Evolutionary conservation across 2,113 vertebrate species (phyloP).

Genomic region (Hyperopisus bebe): DNA sequence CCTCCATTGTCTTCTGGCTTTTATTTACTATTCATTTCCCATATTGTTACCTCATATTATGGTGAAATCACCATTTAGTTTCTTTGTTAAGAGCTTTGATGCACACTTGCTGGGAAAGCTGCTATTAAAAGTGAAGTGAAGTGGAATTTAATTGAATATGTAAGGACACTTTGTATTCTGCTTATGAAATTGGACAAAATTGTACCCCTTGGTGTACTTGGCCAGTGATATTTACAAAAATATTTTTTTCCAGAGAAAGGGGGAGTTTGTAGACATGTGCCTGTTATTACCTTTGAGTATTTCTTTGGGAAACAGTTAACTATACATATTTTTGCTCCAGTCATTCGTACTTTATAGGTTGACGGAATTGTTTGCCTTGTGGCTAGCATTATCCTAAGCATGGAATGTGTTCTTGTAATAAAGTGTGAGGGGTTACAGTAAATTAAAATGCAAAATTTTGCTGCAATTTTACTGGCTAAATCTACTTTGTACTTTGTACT

Average conservation of each 20-base stretch:
- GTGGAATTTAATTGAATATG: neutral
- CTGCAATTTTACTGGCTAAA: neutral
- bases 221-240: neutral
- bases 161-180: neutral
- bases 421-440: neutral
- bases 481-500: too few species aligned
- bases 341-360: neutral
- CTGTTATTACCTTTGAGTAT: neutral
- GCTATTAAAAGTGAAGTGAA: neutral
- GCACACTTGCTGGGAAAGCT: neutral
- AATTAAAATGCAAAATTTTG: neutral
- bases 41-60: neutral
- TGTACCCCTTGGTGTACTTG: neutral
- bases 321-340: neutral
- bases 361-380: neutral
- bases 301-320: neutral
- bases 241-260: neutral
- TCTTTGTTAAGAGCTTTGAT: neutral
- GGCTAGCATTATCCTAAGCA: neutral
- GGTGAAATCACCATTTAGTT: neutral
- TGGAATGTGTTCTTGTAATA: neutral
- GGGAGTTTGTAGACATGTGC: neutral
- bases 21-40: neutral
- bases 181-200: neutral
- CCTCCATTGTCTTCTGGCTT: neutral